These are phyloP conservation scores for Drosophila percnosoma DNA, from an alignment of 2,888 invertebrate species.

Conservation along the genomic window DNA sequence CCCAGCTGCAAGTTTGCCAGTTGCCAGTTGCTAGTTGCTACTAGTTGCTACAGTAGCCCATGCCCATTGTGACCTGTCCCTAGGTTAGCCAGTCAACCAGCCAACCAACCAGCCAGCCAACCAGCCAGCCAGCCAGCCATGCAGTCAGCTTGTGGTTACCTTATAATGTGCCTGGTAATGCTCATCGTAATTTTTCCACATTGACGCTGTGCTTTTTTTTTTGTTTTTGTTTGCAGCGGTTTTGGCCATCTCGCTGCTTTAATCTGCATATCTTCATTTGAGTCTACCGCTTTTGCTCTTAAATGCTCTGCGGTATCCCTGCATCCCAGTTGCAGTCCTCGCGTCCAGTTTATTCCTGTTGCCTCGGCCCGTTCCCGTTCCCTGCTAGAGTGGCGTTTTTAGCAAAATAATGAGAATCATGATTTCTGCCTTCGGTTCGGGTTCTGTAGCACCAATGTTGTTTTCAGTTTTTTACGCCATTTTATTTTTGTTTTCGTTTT, in stretches of 20 bases:
- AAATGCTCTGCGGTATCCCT: slow-evolving; percentile 64
- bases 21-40: slow-evolving; percentile 8
- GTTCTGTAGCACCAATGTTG: slow-evolving; percentile 43
- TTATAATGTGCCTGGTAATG: slow-evolving; percentile 84
- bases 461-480: slow-evolving; percentile 73
- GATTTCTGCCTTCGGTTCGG: slow-evolving; percentile 74
- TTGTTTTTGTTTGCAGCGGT: slow-evolving; percentile 39
- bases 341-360: slow-evolving; percentile 27
- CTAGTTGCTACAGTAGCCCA: slow-evolving; percentile 16
- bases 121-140: neutral
- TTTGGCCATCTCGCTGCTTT: slow-evolving; percentile 75
- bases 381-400: slow-evolving; percentile 62
- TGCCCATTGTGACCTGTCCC: slow-evolving; percentile 42
- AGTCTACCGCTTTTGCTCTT: slow-evolving; percentile 63
- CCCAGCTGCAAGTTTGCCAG: slow-evolving; percentile 3
- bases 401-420: slow-evolving; percentile 82
- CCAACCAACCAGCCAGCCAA: neutral
- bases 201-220: slow-evolving; percentile 64
- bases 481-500: slow-evolving; percentile 36
- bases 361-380: neutral
- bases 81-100: slow-evolving; percentile 10
- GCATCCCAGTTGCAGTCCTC: slow-evolving; percentile 19
- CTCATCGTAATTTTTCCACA: slow-evolving; percentile 84
- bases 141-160: slow-evolving; percentile 49
- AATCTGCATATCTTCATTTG: slow-evolving; percentile 85